Conservation (phyloP, 2,113 vertebrate species). For the Rhinopomastus cyanomelas region DNA sequence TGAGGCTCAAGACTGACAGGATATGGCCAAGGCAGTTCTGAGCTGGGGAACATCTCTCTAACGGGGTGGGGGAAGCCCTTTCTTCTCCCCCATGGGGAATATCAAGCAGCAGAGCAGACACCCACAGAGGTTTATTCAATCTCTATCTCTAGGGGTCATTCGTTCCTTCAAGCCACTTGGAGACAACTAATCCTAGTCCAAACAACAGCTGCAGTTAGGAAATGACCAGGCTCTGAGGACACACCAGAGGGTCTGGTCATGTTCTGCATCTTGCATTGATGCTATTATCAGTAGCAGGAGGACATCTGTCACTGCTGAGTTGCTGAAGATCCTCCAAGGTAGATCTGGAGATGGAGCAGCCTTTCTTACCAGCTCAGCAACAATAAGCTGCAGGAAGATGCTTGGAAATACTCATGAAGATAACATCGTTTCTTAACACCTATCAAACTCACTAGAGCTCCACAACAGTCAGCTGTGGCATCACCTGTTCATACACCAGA, state of each 20-base stretch:
- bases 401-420: not conserved
- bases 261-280: not conserved
- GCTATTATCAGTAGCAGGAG: not conserved
- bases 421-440: not conserved
- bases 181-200: not conserved
- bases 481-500: not conserved
- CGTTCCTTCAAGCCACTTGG: not conserved
- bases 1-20: not conserved
- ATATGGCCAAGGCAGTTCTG: not conserved
- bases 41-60: not conserved
- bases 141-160: not conserved
- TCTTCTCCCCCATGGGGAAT: not conserved
- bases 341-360: not conserved
- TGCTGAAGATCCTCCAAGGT: not conserved
- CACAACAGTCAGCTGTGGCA: not conserved
- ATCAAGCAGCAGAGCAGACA: not conserved
- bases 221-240: not conserved
- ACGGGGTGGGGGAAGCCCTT: not conserved
- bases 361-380: not conserved
- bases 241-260: not conserved
- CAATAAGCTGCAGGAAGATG: not conserved
- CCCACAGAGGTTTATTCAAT: not conserved
- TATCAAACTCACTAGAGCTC: not conserved
- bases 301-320: not conserved
- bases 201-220: not conserved